Conservation (phyloP, 2,888 invertebrate species). For the Drosophila acutilabella region DNA sequence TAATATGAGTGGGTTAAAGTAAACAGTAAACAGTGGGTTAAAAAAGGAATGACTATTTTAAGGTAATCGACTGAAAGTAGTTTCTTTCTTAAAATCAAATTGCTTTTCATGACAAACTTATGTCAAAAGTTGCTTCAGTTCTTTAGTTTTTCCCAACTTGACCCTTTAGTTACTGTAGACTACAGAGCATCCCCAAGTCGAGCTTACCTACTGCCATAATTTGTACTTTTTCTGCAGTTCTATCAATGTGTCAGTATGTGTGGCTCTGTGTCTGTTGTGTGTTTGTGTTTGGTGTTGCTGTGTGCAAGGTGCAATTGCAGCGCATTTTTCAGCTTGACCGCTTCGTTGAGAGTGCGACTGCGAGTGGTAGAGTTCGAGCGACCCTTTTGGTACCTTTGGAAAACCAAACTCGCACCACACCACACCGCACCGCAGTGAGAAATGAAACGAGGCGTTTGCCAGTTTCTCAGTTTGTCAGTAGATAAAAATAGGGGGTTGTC, state of each 20-base stretch:
- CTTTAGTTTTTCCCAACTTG: too few relatives aligned
- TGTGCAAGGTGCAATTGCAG: constrained; percentile 77
- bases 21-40: too few relatives aligned
- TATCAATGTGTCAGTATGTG: constrained; percentile 1
- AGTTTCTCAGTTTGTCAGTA: constrained; percentile 32
- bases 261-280: constrained; percentile 26
- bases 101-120: too few relatives aligned
- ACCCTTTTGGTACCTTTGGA: constrained; percentile 51
- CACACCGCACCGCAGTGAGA: constrained; percentile 49
- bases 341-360: constrained; percentile 61
- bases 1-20: not conserved
- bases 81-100: too few relatives aligned
- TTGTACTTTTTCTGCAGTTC: constrained; percentile 33
- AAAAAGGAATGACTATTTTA: too few relatives aligned
- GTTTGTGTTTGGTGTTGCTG: constrained; percentile 22
- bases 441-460: constrained; percentile 71
- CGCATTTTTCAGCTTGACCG: constrained; percentile 82
- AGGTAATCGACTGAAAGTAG: too few relatives aligned
- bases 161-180: not conserved
- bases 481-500: constrained; percentile 55
- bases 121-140: too few relatives aligned
- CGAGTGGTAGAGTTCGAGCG: constrained; percentile 41
- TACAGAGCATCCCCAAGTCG: constrained; percentile 25
- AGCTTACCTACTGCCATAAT: constrained; percentile 5
- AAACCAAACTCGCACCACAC: constrained; percentile 65